Percentiles rank a stretch among this genome's conserved stretches.
These are phyloP conservation scores for Himalopsyche japonica DNA, from an alignment of 2,888 invertebrate genomes.

Conservation along the genomic window DNA sequence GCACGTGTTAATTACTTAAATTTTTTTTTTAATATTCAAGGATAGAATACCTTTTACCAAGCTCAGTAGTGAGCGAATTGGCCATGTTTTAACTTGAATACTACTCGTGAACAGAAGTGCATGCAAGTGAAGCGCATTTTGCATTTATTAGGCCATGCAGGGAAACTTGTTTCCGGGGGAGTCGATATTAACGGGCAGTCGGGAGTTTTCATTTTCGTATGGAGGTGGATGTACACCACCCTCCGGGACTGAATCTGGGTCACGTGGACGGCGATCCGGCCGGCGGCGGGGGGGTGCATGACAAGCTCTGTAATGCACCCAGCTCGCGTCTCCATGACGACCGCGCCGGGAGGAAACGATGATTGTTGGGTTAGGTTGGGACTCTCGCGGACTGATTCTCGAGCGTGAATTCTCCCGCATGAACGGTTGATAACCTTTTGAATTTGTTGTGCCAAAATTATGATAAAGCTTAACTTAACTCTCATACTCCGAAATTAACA, in stretches of 20 bases:
- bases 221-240: not conserved
- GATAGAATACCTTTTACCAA: too few relatives aligned
- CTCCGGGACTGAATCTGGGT: not conserved
- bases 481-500: too few relatives aligned
- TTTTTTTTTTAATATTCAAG: too few relatives aligned
- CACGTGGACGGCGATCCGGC: not conserved
- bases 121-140: too few relatives aligned
- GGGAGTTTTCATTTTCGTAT: not conserved
- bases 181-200: not conserved
- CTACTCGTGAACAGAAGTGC: too few relatives aligned
- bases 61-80: too few relatives aligned
- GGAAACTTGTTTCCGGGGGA: not conserved
- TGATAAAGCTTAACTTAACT: too few relatives aligned
- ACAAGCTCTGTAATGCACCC: not conserved
- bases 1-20: too few relatives aligned
- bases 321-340: not conserved
- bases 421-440: too few relatives aligned
- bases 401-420: not conserved
- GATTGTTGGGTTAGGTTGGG: not conserved
- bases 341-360: not conserved
- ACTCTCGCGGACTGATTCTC: not conserved
- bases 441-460: too few relatives aligned
- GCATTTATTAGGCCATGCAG: too few relatives aligned
- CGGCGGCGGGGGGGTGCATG: not conserved
- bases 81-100: too few relatives aligned